phyloP scores from a whole-genome alignment of 2,113 vertebrate genomes.

The Grammomys dolichurus region DNA sequence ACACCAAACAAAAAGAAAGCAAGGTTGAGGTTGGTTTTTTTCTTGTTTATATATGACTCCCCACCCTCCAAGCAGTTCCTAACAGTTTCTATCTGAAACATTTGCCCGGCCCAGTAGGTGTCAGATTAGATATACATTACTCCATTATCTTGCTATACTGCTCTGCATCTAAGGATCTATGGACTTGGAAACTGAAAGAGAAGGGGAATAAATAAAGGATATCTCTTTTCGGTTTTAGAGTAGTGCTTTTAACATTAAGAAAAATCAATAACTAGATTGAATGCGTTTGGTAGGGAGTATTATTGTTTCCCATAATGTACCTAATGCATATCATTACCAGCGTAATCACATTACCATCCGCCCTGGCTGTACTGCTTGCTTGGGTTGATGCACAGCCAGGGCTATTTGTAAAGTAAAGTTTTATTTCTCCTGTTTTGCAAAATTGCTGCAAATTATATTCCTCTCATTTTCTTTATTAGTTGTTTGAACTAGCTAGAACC shows the following conservation, averaged over 20 bases:
- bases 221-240: slow-evolving; percentile 87
- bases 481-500: slow-evolving; percentile 78
- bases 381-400: slow-evolving; percentile 84
- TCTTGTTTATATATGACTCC: slow-evolving; percentile 60
- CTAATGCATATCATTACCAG: slow-evolving; percentile 94
- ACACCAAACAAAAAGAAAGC: slow-evolving; percentile 71
- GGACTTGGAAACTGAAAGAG: slow-evolving; percentile 79
- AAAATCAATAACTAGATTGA: slow-evolving; percentile 94
- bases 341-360: slow-evolving; percentile 91
- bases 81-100: slow-evolving; percentile 86
- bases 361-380: slow-evolving; percentile 82
- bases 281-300: slow-evolving; percentile 89
- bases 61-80: slow-evolving; percentile 67
- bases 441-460: slow-evolving; percentile 81
- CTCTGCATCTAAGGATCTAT: slow-evolving; percentile 87
- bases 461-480: slow-evolving; percentile 80
- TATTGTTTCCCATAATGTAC: slow-evolving; percentile 92
- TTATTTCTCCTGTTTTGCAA: slow-evolving; percentile 73
- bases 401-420: slow-evolving; percentile 80
- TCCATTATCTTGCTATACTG: slow-evolving; percentile 85
- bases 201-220: slow-evolving; percentile 86
- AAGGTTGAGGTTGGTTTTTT: background rate
- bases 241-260: slow-evolving; percentile 92
- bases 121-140: slow-evolving; percentile 90
- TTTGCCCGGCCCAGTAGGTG: slow-evolving; percentile 88